phyloP scores from a whole-genome alignment of 92 coral and sea anemone species.

The Bergia sp. region DNA sequence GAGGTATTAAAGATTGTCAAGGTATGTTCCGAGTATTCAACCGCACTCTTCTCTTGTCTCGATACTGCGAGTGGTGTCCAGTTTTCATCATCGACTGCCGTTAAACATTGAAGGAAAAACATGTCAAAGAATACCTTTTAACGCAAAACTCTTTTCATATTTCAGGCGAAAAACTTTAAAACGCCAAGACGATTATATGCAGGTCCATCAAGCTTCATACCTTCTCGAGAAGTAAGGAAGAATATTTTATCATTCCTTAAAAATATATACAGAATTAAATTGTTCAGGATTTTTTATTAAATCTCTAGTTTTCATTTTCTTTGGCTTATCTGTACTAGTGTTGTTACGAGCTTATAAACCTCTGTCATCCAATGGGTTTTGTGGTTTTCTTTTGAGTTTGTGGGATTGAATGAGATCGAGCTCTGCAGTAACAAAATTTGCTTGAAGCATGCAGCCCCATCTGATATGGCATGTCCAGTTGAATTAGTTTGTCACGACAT shows the following conservation, averaged over 20 bases:
- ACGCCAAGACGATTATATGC: slow-evolving; percentile 79
- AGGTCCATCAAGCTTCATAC: slow-evolving; percentile 88
- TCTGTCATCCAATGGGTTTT: neutral
- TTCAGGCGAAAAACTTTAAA: slow-evolving; percentile 77
- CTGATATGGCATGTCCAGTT: neutral
- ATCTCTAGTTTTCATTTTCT: neutral
- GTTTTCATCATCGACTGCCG: neutral
- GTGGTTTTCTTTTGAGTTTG: slow-evolving; percentile 22
- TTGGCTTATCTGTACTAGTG: neutral
- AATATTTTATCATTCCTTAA: neutral
- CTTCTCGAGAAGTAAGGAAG: slow-evolving; percentile 88
- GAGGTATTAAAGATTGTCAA: slow-evolving; percentile 75
- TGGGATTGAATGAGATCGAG: neutral
- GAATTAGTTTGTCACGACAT: neutral
- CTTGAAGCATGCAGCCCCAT: neutral
- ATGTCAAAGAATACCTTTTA: slow-evolving; percentile 10
- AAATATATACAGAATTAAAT: neutral
- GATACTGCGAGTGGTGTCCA: neutral
- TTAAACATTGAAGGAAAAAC: neutral
- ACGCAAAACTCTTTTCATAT: slow-evolving; percentile 32
- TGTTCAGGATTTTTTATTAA: neutral
- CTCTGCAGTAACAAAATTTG: neutral
- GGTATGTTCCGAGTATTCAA: slow-evolving; percentile 55
- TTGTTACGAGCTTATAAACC: neutral
- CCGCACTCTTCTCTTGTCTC: neutral